Conservation (phyloP, 2,797 vertebrate genomes). For the Etheostoma nigrum region DNA sequence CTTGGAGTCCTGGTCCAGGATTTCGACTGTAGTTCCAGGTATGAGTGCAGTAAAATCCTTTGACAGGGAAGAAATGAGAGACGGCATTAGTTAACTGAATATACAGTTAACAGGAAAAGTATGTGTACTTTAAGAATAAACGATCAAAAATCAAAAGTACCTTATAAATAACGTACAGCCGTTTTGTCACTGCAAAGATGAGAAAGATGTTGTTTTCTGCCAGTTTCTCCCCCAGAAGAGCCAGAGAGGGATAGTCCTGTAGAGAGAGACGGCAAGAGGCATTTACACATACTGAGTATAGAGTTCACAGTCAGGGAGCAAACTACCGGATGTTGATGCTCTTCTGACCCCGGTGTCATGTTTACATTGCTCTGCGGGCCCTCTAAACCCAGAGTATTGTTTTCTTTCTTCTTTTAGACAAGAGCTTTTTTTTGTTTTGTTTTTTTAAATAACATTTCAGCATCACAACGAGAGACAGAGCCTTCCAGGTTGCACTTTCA, state of each 20-base stretch:
- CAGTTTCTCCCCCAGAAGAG: constrained; percentile 95
- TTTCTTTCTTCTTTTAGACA: not conserved
- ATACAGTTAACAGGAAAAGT: rapidly evolving
- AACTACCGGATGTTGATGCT: constrained; percentile 37
- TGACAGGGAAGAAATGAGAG: not conserved
- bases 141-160: constrained; percentile 68
- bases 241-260: constrained; percentile 97
- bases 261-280: not conserved
- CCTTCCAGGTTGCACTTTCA: not conserved
- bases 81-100: not conserved
- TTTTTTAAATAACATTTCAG: not conserved
- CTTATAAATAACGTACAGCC: constrained; percentile 95
- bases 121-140: no score
- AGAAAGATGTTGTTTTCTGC: constrained; percentile 97
- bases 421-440: not conserved
- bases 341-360: constrained; percentile 32
- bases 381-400: not conserved
- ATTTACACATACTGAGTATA: not conserved
- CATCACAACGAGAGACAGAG: not conserved
- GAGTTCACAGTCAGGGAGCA: not conserved
- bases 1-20: constrained; percentile 95
- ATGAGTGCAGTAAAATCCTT: constrained; percentile 96
- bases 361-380: constrained; percentile 46
- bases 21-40: constrained; percentile 96
- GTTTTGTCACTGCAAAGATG: constrained; percentile 96